Base-by-base conservation (phyloP, 2,113 vertebrate species). In the Protobothrops mucrosquamatus region DNA sequence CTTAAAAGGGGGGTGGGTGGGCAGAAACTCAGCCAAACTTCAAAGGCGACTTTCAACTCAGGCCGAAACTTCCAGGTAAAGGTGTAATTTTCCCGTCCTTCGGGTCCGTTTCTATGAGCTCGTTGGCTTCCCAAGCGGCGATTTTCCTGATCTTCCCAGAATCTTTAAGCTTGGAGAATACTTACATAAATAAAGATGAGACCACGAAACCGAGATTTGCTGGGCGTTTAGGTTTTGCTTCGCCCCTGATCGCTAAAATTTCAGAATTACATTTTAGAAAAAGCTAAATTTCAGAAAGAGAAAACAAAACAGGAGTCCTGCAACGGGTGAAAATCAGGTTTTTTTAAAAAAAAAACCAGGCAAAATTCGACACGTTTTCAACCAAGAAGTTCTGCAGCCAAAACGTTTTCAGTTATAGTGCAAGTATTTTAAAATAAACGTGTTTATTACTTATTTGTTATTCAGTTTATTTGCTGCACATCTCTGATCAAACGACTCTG, bases 301-400 rank as follows among this genome's bases (percentile, higher is more conserved):
- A 8, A 39, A 39, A 23, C 6, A 9, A 39, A 39, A 34, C n/a
- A 0, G 14, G 34, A 2, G 3, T 69, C n/a, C n/a, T 34, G n/a
- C 34, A 20, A 7, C 8, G 6, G n/a, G n/a, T 1, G 34, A 6
- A 81, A 39, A 39, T 81, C 15, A 15, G n/a, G 15, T 81, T 18
- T 2, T 34, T 20, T 61, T 18, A 20, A 20, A 22, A 7, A 39
- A 7, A 3, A 39, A 69, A 0, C 2, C 2, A 3, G 3, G 34
- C 7, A 81, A 81, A 81, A 81, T 43, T 43, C 18, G 34, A 43
- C 74, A 7, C 34, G 18, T 22, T 81, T 81, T 81, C 74, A 43
- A 43, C 7, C 2, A 22, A n/a, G 18, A 43, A 81, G 9, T 81
- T 22, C 34, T 9, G 34, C 20, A 81, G 18, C 9, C 69, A 74